These are phyloP conservation scores for Muscina levida DNA, from an alignment of 2,888 invertebrate genomes.

Conservation along the genomic window DNA sequence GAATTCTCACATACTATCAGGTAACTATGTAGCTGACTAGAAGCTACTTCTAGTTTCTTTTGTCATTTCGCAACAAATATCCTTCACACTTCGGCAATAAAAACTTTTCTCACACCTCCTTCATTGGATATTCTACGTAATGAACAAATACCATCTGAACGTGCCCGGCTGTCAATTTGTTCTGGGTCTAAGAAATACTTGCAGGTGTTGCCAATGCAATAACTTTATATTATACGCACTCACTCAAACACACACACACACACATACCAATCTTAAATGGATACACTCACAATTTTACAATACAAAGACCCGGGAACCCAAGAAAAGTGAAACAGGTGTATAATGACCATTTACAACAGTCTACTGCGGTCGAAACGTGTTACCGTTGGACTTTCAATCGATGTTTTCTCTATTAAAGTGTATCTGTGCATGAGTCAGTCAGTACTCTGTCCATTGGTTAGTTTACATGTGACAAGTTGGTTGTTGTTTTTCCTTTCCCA, in stretches of 20 bases:
- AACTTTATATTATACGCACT: constrained; percentile 32
- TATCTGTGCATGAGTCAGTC: too few relatives aligned
- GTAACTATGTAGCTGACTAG: too few relatives aligned
- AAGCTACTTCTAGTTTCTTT: too few relatives aligned
- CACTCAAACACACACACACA: constrained; percentile 36
- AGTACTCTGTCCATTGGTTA: too few relatives aligned
- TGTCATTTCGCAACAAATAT: background rate
- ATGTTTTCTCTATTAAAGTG: background rate
- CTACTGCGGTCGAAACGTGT: too few relatives aligned
- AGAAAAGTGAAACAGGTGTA: too few relatives aligned
- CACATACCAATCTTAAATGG: background rate
- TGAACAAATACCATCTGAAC: background rate
- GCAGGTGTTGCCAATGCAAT: constrained; percentile 7
- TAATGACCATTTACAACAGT: too few relatives aligned
- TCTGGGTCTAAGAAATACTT: background rate
- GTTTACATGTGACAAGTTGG: too few relatives aligned
- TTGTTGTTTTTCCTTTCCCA: too few relatives aligned
- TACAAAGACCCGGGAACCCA: background rate
- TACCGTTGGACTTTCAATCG: background rate
- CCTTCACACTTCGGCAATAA: constrained; percentile 5
- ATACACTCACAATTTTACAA: background rate
- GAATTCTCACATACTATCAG: too few relatives aligned
- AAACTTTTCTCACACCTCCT: constrained; percentile 2
- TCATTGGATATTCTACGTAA: background rate
- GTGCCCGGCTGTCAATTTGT: background rate